Evolutionary conservation across 2,888 invertebrate genomes (phyloP), one percentile per base, ranked within the genome.

Genomic region (Xestia ashworthii): DNA sequence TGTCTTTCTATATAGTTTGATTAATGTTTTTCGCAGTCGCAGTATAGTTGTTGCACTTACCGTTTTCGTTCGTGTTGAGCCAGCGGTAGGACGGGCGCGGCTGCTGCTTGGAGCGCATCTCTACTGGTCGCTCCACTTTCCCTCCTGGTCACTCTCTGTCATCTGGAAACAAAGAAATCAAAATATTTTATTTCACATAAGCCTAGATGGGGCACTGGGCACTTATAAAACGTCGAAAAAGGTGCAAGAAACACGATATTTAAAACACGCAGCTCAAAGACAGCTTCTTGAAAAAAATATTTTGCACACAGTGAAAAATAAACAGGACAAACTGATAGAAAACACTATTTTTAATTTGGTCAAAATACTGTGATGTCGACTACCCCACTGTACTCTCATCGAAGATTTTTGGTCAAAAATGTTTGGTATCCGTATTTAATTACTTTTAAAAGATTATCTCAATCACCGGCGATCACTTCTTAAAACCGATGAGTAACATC

Each of bases 71-170:
- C 92, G 97, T 95, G 95, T 96, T 97, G 92, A 97, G 97, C 97
- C 97, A 97, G 94, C 97, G 97, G 94, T 97, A 97, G 91, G 97
- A 97, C 87, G 97, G 98, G 93, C 97, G 97, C 92, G 97, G 98
- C 95, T 97, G 97, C 95, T 97, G 98, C 96, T 97, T 98, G 95
- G 97, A 97, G 95, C 97, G 97, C 97, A 98, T 98, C 86, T 93
- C 95, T 97, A 97, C 80, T 84, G 86, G 91, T 91, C 90, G 92
- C 95, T 94, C 93, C 94, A 89, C 92, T 90, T 85, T 87, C 86
- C 88, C 88, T 90, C 90, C 89, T 89, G 88, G 89, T 87, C 92
- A 90, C 92, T 88, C 89, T 84, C 91, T 90, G 89, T 90, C 96
- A 96, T 96, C 96, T 96, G 94, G 0, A 83, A 86, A 82, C 46